Evolutionary conservation across 2,113 vertebrate species (phyloP).

Genomic region (Callorhinus ursinus): DNA sequence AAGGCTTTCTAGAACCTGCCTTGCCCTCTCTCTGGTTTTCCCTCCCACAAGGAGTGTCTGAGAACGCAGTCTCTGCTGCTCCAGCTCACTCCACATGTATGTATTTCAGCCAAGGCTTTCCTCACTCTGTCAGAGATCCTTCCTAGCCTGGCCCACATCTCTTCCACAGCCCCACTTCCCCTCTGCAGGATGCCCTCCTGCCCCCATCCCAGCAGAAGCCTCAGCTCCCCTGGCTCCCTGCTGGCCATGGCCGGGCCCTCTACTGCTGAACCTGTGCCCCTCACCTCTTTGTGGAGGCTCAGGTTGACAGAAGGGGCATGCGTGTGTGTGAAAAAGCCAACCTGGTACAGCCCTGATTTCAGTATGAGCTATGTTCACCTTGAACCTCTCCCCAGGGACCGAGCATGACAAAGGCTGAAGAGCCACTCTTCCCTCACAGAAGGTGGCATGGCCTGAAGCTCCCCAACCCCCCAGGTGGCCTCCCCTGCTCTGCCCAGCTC

Average conservation of each 20-base stretch:
- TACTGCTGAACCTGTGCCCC: neutral
- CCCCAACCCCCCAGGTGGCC: neutral
- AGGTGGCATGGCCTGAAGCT: neutral
- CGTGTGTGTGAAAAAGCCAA: neutral
- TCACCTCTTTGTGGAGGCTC: neutral
- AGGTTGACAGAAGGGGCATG: neutral
- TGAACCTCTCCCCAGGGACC: neutral
- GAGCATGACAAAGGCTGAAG: neutral
- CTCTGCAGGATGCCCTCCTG: neutral
- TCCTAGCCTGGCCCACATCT: neutral
- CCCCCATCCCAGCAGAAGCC: neutral
- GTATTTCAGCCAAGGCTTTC: neutral
- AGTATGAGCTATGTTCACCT: neutral
- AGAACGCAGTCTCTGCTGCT: neutral
- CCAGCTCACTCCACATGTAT: accelerated
- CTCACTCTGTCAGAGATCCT: no score
- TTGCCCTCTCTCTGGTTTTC: neutral
- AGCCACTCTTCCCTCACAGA: neutral
- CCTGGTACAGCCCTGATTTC: neutral
- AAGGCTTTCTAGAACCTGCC: neutral
- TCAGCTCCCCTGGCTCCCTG: neutral
- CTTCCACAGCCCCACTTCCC: neutral
- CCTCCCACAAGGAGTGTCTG: neutral
- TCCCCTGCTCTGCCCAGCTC: neutral
- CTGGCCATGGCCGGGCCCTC: neutral